These are phyloP conservation scores for Oncorhynchus kisutch DNA, from an alignment of 2,113 vertebrate genomes.

Conservation along the genomic window DNA sequence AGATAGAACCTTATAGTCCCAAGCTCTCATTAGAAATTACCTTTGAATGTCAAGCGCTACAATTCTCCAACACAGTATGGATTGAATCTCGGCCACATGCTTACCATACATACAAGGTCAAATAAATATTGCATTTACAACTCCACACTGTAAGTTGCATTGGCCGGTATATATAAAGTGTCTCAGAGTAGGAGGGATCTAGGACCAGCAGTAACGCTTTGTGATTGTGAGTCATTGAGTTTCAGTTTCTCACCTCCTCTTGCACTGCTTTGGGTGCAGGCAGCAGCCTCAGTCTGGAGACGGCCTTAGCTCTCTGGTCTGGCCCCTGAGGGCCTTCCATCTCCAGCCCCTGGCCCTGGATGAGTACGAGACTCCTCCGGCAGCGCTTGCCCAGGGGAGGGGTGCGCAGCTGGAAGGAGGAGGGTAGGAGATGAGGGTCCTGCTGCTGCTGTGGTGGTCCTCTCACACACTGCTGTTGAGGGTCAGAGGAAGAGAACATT, in stretches of 20 bases:
- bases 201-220: no score
- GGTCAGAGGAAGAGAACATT: background rate
- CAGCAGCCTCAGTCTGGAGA: slow-evolving; percentile 69
- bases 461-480: slow-evolving; percentile 42
- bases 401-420: slow-evolving; percentile 68
- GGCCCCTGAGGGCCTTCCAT: slow-evolving; percentile 39
- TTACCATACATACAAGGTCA: no score
- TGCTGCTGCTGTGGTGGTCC: slow-evolving; percentile 33
- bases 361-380: slow-evolving; percentile 55
- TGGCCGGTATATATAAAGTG: no score
- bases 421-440: slow-evolving; percentile 48
- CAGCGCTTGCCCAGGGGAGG: slow-evolving; percentile 67
- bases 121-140: no score
- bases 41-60: no score
- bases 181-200: no score
- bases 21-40: no score
- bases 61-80: no score
- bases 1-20: no score
- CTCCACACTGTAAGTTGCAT: no score
- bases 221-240: no score
- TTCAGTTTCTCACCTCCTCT: slow-evolving; percentile 66
- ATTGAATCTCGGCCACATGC: no score
- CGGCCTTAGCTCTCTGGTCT: slow-evolving; percentile 64
- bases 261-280: slow-evolving; percentile 50
- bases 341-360: slow-evolving; percentile 38